phyloP scores from a whole-genome alignment of 2,888 invertebrate species.

The Luperina testacea region DNA sequence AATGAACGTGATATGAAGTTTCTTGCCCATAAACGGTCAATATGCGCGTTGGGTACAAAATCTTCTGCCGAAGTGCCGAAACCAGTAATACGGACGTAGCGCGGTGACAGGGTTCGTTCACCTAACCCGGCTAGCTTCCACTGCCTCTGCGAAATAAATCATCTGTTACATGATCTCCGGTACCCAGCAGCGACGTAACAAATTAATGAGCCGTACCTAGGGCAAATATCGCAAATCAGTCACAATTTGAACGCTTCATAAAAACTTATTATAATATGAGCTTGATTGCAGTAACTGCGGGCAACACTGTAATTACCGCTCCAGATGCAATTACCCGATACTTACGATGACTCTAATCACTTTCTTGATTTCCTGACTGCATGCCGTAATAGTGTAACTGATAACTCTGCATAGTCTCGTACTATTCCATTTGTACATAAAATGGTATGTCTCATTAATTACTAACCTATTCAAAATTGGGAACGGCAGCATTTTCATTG shows the following conservation, averaged over 20 bases:
- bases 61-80: slow-evolving; percentile 83
- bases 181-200: slow-evolving; percentile 75
- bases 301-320: slow-evolving; percentile 55
- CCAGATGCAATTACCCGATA: slow-evolving; percentile 57
- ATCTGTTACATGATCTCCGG: slow-evolving; percentile 77
- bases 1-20: slow-evolving; percentile 77
- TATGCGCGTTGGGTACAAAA: slow-evolving; percentile 77
- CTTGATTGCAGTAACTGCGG: slow-evolving; percentile 58
- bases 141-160: slow-evolving; percentile 80
- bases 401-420: slow-evolving; percentile 40
- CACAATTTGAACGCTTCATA: slow-evolving; percentile 53
- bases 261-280: slow-evolving; percentile 56
- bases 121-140: slow-evolving; percentile 79
- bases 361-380: slow-evolving; percentile 58
- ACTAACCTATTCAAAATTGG: slow-evolving; percentile 30
- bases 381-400: slow-evolving; percentile 50
- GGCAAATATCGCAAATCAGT: slow-evolving; percentile 64
- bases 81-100: slow-evolving; percentile 82
- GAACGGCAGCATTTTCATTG: slow-evolving; percentile 32
- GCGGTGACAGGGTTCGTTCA: slow-evolving; percentile 88
- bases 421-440: slow-evolving; percentile 37
- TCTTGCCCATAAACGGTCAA: slow-evolving; percentile 83
- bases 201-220: slow-evolving; percentile 74
- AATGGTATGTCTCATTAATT: slow-evolving; percentile 6
- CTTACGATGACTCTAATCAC: slow-evolving; percentile 60